Evolutionary conservation across 2,888 invertebrate genomes (phyloP).

Genomic region (Lacanobia wlatinum): DNA sequence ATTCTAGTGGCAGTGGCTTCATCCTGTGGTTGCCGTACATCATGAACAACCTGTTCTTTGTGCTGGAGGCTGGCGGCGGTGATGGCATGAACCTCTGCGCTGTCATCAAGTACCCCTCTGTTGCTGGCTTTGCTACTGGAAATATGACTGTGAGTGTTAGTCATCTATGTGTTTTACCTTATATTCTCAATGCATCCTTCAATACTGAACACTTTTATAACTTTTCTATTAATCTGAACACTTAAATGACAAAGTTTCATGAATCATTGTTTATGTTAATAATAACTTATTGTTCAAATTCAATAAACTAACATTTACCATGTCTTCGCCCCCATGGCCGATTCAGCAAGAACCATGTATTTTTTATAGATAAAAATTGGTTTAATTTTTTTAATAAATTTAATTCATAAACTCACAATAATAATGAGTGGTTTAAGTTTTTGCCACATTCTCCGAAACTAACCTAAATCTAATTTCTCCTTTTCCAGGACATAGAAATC

Average conservation of each 20-base stretch:
- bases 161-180: background rate
- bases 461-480: background rate
- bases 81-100: constrained; percentile 86
- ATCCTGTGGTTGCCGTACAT: constrained; percentile 88
- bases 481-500: constrained; percentile 74
- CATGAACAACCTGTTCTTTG: constrained; percentile 87
- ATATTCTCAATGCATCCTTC: background rate
- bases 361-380: too few species aligned
- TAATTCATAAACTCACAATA: too few species aligned
- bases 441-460: background rate
- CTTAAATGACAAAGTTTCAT: too few species aligned
- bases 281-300: too few species aligned
- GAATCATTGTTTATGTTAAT: too few species aligned
- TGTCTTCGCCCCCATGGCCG: too few species aligned
- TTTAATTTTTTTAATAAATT: too few species aligned
- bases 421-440: background rate
- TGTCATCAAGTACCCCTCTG: constrained; percentile 78
- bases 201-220: too few species aligned
- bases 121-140: constrained; percentile 72
- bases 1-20: constrained; percentile 85
- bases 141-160: constrained; percentile 58
- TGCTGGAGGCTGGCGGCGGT: constrained; percentile 81
- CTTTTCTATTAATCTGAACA: too few species aligned
- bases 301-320: too few species aligned
- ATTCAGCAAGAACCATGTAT: too few species aligned